Evolutionary conservation across 2,113 vertebrate species (phyloP).

Genomic region (Otolemur garnettii): DNA sequence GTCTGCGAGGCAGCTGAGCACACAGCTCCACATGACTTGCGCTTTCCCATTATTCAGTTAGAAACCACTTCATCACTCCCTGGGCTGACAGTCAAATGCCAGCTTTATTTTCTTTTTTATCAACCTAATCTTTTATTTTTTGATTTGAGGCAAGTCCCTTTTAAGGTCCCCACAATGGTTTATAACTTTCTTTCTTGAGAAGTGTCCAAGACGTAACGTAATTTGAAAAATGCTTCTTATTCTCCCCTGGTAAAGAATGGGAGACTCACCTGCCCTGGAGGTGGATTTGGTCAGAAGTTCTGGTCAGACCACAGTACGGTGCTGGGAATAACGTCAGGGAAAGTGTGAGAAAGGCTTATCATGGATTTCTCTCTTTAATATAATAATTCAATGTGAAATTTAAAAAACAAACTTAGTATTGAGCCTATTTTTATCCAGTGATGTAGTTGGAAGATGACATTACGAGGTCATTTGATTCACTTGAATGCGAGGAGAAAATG

Average conservation of each 20-base stretch:
- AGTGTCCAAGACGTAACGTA: constrained; percentile 54
- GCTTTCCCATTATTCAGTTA: constrained; percentile 33
- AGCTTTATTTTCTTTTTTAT: constrained; percentile 79
- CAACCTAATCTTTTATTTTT: constrained; percentile 78
- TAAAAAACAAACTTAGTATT: constrained; percentile 67
- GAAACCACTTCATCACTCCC: constrained; percentile 70
- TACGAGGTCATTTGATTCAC: constrained; percentile 44
- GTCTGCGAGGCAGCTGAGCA: not conserved
- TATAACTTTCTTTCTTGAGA: constrained; percentile 73
- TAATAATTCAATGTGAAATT: constrained; percentile 40
- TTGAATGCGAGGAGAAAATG: not conserved
- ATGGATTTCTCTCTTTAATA: not conserved
- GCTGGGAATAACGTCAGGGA: constrained; percentile 9
- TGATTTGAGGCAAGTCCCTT: constrained; percentile 72
- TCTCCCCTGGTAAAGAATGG: not conserved
- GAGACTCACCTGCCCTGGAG: constrained; percentile 54
- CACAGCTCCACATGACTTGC: accelerated
- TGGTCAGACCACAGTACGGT: not conserved
- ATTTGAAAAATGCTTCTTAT: constrained; percentile 72
- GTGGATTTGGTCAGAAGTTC: constrained; percentile 28
- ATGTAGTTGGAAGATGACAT: constrained; percentile 3
- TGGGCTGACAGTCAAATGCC: constrained; percentile 75
- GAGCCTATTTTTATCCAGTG: constrained; percentile 43
- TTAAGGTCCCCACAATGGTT: constrained; percentile 67
- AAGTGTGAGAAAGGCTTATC: constrained; percentile 74